These are phyloP conservation scores for Chaetops frenatus DNA, from an alignment of 2,113 vertebrate genomes.

Conservation along the genomic window DNA sequence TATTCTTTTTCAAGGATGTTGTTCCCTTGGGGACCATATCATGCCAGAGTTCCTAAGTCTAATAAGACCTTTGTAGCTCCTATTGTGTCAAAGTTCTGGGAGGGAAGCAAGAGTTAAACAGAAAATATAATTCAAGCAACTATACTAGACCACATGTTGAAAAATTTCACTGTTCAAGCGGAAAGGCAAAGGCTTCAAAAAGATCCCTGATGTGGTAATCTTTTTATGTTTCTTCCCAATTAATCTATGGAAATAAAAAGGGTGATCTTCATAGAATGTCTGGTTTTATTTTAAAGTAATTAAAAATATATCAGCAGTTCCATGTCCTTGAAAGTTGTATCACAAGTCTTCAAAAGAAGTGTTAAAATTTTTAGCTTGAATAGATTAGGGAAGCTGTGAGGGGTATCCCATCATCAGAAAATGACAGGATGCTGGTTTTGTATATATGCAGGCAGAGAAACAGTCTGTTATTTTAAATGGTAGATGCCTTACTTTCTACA, in stretches of 20 bases:
- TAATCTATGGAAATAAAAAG: background rate
- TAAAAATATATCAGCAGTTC: background rate
- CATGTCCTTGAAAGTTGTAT: background rate
- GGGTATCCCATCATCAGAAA: background rate
- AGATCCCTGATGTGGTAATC: slow-evolving; percentile 50
- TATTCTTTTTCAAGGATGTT: slow-evolving; percentile 98
- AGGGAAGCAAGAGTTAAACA: slow-evolving; percentile 80
- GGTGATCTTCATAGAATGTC: background rate
- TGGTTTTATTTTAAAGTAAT: slow-evolving; percentile 3
- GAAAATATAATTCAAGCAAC: slow-evolving; percentile 80
- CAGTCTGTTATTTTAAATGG: background rate
- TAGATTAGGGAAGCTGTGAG: background rate
- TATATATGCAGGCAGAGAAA: background rate
- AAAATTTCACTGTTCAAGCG: slow-evolving; percentile 76
- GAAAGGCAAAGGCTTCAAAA: slow-evolving; percentile 76
- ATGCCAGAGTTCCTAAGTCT: slow-evolving; percentile 93
- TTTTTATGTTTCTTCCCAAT: slow-evolving; percentile 28
- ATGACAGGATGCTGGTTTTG: background rate
- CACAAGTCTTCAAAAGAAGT: background rate
- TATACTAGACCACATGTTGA: slow-evolving; percentile 88
- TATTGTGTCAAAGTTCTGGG: slow-evolving; percentile 84
- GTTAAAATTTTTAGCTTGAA: background rate
- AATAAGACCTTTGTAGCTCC: slow-evolving; percentile 86
- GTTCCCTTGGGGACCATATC: slow-evolving; percentile 93
- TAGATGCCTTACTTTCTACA: background rate